Evolutionary conservation across 2,113 vertebrate genomes (phyloP).

Genomic region (Petaurus breviceps): DNA sequence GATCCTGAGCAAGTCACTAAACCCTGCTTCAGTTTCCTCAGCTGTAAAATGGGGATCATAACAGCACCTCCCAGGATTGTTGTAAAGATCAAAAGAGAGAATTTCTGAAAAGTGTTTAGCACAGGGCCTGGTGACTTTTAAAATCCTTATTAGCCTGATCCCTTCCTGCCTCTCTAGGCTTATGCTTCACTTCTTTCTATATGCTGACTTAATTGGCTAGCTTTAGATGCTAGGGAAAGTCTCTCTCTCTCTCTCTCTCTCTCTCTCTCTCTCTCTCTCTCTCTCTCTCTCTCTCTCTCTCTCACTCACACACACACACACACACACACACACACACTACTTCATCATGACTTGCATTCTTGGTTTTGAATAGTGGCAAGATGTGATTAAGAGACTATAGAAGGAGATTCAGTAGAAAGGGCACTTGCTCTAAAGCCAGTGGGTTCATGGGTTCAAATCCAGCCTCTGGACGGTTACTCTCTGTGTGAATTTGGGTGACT

Average conservation of each 20-base stretch:
- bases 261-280: too few relatives aligned
- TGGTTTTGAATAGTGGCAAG: not conserved
- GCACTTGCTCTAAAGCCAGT: not conserved
- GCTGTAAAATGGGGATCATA: not conserved
- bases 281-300: too few relatives aligned
- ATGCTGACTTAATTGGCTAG: not conserved
- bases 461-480: fast-evolving
- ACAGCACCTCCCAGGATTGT: not conserved
- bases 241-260: too few relatives aligned
- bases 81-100: not conserved
- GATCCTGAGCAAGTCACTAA: not conserved
- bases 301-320: too few relatives aligned
- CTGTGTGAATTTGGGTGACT: not conserved
- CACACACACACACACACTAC: not conserved
- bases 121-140: not conserved
- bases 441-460: not conserved
- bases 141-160: not conserved
- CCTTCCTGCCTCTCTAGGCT: not conserved
- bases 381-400: not conserved
- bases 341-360: not conserved
- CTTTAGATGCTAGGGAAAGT: not conserved
- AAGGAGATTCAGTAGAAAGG: not conserved
- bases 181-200: not conserved
- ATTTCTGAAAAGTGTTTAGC: not conserved
- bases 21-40: too few relatives aligned